These are phyloP conservation scores for Halictus quadricinctus DNA, from an alignment of 2,888 invertebrate genomes.

Conservation along the genomic window DNA sequence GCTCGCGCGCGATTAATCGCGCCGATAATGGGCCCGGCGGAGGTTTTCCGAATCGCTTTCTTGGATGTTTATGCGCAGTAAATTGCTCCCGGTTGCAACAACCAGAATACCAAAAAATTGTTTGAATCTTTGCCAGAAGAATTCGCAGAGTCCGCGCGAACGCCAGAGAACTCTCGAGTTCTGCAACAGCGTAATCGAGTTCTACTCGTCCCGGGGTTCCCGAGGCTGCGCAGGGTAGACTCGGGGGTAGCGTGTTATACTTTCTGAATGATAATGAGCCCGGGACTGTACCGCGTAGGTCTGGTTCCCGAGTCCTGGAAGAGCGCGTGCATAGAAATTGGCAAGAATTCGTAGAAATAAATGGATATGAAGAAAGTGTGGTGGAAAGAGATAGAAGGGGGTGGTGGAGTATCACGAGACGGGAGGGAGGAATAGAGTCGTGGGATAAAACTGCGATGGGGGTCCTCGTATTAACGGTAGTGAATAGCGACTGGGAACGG, in stretches of 20 bases:
- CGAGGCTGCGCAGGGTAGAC: constrained; percentile 31
- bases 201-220: constrained; percentile 60
- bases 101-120: background rate
- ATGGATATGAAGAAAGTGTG: constrained; percentile 50
- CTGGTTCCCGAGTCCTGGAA: constrained; percentile 20
- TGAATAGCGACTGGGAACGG: constrained; percentile 25
- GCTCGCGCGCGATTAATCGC: constrained; percentile 30
- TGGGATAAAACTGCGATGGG: constrained; percentile 10
- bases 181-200: constrained; percentile 68
- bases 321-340: constrained; percentile 33
- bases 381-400: constrained; percentile 3
- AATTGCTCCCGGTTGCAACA: background rate
- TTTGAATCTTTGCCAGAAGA: background rate
- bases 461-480: constrained; percentile 34
- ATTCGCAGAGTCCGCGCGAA: background rate
- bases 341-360: constrained; percentile 38
- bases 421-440: constrained; percentile 23
- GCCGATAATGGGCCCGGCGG: constrained; percentile 44
- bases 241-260: constrained; percentile 68
- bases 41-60: background rate
- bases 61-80: too few relatives aligned
- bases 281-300: constrained; percentile 47
- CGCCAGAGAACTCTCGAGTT: constrained; percentile 54
- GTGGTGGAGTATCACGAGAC: background rate
- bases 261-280: constrained; percentile 71